These are phyloP conservation scores for Drosophila mojavensis DNA, from an alignment of 1,140 invertebrate species.

Conservation along the genomic window DNA sequence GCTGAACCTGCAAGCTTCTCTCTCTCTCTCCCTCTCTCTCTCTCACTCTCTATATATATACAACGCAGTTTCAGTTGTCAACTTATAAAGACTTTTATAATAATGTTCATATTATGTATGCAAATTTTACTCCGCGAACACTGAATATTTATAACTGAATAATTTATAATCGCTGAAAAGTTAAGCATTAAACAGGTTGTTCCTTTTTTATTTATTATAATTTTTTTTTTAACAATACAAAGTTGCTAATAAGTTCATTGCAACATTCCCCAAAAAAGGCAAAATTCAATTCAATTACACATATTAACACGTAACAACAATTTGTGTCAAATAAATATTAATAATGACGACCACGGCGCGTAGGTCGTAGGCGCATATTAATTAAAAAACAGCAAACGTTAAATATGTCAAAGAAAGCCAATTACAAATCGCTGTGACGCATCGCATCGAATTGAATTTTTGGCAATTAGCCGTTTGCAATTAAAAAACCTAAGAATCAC, in stretches of 20 bases:
- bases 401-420: slow-evolving; percentile 57
- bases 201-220: no score
- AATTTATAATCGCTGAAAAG: background rate
- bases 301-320: slow-evolving; percentile 71
- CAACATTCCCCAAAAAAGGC: slow-evolving; percentile 4
- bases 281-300: slow-evolving; percentile 46
- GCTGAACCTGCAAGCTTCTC: no score
- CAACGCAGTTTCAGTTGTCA: background rate
- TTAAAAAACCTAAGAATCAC: slow-evolving; percentile 4
- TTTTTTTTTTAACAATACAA: background rate
- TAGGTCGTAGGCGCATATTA: slow-evolving; percentile 54
- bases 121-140: background rate
- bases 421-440: slow-evolving; percentile 1
- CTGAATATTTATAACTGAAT: background rate
- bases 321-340: slow-evolving; percentile 63
- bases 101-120: background rate
- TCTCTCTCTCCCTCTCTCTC: no score
- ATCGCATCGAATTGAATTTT: slow-evolving; percentile 26
- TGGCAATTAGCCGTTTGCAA: slow-evolving; percentile 41
- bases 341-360: background rate
- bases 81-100: background rate
- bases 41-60: background rate
- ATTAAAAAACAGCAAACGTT: slow-evolving; percentile 22
- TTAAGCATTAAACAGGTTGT: background rate
- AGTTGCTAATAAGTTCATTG: slow-evolving; percentile 13